These are phyloP conservation scores for Rhadina sibilatrix DNA, from an alignment of 2,113 vertebrate genomes.

Conservation along the genomic window DNA sequence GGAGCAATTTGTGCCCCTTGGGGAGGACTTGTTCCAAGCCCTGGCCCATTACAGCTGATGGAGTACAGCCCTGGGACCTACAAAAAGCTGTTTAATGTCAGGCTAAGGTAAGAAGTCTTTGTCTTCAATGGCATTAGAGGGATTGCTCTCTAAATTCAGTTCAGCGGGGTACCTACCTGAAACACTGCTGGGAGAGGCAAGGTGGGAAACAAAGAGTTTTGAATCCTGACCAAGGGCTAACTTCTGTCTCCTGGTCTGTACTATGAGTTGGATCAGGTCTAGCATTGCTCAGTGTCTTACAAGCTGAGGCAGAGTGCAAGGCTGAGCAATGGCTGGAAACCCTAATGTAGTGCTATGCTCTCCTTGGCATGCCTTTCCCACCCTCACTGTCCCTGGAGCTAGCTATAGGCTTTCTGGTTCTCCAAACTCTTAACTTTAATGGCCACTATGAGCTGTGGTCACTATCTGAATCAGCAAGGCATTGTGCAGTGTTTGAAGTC, in stretches of 20 bases:
- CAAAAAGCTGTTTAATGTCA: background rate
- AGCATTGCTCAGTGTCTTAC: background rate
- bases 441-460: background rate
- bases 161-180: background rate
- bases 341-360: background rate
- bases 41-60: background rate
- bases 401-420: background rate
- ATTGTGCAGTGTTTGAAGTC: fast-evolving
- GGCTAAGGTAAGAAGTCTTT: background rate
- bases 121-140: background rate
- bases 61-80: background rate
- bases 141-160: background rate
- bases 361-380: background rate
- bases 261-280: background rate
- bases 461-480: background rate
- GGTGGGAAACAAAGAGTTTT: background rate
- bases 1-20: background rate
- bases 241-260: background rate
- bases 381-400: background rate
- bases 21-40: background rate
- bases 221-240: background rate
- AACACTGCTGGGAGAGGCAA: background rate
- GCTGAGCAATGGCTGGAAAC: background rate
- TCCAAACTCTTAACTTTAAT: background rate
- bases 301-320: background rate